Evolutionary conservation across 2,797 vertebrate genomes (phyloP), one percentile per base, ranked within the genome.

Genomic region (Paguma larvata): DNA sequence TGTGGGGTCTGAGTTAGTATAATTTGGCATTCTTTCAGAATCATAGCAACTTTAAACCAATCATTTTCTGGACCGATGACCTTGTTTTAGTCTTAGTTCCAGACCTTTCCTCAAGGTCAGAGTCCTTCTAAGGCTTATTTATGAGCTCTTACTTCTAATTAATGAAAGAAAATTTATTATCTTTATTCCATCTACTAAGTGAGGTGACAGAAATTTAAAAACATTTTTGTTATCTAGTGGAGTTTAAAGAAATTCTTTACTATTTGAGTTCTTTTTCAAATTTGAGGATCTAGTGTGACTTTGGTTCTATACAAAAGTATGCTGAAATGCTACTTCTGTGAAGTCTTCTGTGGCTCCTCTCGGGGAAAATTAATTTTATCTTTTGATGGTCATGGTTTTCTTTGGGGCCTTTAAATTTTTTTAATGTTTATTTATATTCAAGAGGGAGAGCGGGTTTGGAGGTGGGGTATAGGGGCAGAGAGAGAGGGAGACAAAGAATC

Each of bases 221-320:
- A 70, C 44, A 25, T 27, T 48, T 34, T 48, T 25, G 25, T 56
- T 77, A 73, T 30, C 14, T 62, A 48, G 5, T 68, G 46, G 95
- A 72, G 12, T 32, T 51, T 56, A 82, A 91, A 67, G 23, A 92
- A 84, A 63, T 65, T 32, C 27, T 96, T 89, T 67, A 15, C 2
- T 78, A 4, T 83, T 94, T 67, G 19, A 89, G 44, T 83, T 97
- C 16, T 83, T 59, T 92, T 30, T 89, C 27, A 78, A 82, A 85
- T 91, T 62, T 73, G 46, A 90, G 25, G 4, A 41, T 59, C 48
- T 65, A 48, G 1, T 86, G 12, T 92, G 15, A 80, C 30, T 83
- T 92, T 44, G 27, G 53, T 86, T 94, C 73, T 90, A 16, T 51
- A n/a, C 4, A 65, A 86, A 12, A 79, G 34, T 34, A 41, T 85